Conservation (phyloP, 2,888 invertebrate genomes). For the Rhodophaea formosa region DNA sequence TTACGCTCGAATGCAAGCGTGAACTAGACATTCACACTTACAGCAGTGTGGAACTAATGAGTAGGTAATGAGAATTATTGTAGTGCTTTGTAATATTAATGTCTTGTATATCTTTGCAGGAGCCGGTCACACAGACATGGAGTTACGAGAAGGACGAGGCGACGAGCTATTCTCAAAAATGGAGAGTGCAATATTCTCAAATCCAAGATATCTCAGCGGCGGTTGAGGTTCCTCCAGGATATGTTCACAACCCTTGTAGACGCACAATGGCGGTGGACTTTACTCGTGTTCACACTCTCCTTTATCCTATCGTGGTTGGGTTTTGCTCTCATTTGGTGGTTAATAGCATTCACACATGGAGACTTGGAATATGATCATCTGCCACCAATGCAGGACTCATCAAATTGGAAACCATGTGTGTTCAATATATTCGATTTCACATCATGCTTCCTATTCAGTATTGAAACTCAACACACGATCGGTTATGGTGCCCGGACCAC, state of each 20-base stretch:
- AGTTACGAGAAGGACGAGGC: constrained; percentile 85
- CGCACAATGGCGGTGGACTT: constrained; percentile 95
- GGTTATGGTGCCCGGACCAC: constrained; percentile 93
- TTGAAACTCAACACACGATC: constrained; percentile 96
- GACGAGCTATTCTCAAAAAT: constrained; percentile 95
- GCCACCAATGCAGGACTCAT: constrained; percentile 66
- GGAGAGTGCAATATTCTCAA: constrained; percentile 98
- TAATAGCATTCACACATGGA: constrained; percentile 92
- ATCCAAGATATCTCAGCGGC: constrained; percentile 90
- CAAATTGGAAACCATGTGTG: constrained; percentile 90
- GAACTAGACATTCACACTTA: constrained; percentile 64
- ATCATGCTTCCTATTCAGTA: constrained; percentile 93
- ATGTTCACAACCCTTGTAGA: constrained; percentile 95
- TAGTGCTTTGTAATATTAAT: constrained; percentile 44
- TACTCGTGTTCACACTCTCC: constrained; percentile 91
- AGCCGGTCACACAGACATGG: constrained; percentile 86
- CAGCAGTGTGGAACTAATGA: constrained; percentile 39
- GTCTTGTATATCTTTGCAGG: constrained; percentile 73
- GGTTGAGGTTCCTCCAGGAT: constrained; percentile 89
- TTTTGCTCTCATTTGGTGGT: constrained; percentile 93
- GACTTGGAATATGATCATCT: constrained; percentile 86
- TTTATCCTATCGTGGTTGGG: constrained; percentile 93
- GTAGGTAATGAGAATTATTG: constrained; percentile 47
- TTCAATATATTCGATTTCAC: constrained; percentile 90
- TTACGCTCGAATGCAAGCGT: constrained; percentile 51